Base-by-base conservation (phyloP, 2,888 invertebrate genomes). In the Drosophila differens region DNA sequence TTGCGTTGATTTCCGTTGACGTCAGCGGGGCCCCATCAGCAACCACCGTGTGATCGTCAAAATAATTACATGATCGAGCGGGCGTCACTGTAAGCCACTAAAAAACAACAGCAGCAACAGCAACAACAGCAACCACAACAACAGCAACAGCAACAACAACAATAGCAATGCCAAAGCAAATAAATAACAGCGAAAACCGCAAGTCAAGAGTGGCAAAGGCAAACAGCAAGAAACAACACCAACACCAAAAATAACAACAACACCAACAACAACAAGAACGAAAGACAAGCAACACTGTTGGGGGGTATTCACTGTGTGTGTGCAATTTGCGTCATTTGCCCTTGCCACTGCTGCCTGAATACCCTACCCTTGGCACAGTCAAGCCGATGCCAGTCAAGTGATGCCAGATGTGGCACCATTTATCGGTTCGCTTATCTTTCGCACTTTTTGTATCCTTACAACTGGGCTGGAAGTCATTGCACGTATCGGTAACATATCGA, bases 311-410 rank as follows among this genome's bases (percentile, higher is more conserved):
- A 76, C 74, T 65, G 39, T 63, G 41, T 55, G 41, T 55, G 41
- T 54, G 74, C 89, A 60, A 85, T 77, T 85, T 89, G 82, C 89
- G 85, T 89, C 85, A 85, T 89, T 85, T 72, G 79, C 70, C 74
- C 61, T 67, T 67, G 73, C 78, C 59, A 61, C 44, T 55, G 52
- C 1, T 22, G 44, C 25, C 4, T 41, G 4, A 4, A 41, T 12
- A 44, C 22, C 12, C n/a, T 41, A n/a, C 10, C 22, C 12, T 44
- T 5, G 44, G 22, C 5, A 22, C 44, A 41, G 10, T n/a, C 41
- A 10, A 41, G 41, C n/a, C 25, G 25, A 25, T 25, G 25, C 25
- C 41, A 41, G 2, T 25, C 41, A 41, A n/a, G 10, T n/a, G 41
- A 10, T 41, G n/a, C n/a, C 41, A n/a, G 41, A 10, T 41, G 41